Conservation (phyloP, 2,888 invertebrate species). For the Oxycera nigricornis region DNA sequence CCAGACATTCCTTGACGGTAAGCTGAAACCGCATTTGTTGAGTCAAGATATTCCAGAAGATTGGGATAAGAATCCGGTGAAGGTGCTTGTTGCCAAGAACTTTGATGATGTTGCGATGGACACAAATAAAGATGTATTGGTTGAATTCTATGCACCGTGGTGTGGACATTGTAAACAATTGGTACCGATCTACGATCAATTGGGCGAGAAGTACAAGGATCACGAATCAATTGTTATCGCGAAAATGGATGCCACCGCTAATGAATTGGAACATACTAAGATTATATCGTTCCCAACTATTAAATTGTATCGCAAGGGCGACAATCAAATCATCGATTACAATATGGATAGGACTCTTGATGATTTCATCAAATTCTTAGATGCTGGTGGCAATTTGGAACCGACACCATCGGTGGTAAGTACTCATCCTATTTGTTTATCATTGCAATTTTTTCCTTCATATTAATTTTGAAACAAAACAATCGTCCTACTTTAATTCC, state of each 20-base stretch:
- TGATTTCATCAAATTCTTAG: constrained; percentile 91
- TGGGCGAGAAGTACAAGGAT: constrained; percentile 92
- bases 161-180: constrained; percentile 98
- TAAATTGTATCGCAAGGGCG: constrained; percentile 91
- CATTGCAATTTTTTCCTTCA: not conserved
- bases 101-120: constrained; percentile 93
- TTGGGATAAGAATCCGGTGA: constrained; percentile 96
- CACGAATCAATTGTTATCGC: constrained; percentile 86
- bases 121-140: constrained; percentile 87
- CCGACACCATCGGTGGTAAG: constrained; percentile 69
- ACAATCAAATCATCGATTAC: constrained; percentile 89
- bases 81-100: constrained; percentile 90
- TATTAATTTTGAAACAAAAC: not conserved
- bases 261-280: constrained; percentile 96
- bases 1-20: constrained; percentile 87
- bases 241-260: constrained; percentile 98
- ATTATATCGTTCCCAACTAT: constrained; percentile 94
- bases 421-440: not conserved
- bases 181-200: constrained; percentile 94
- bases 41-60: constrained; percentile 94
- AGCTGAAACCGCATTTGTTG: constrained; percentile 93
- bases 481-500: not conserved
- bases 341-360: constrained; percentile 95
- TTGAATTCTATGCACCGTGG: constrained; percentile 99
- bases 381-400: constrained; percentile 84